Base-by-base conservation (phyloP, 2,888 invertebrate genomes). In the Syrphus vitripennis region DNA sequence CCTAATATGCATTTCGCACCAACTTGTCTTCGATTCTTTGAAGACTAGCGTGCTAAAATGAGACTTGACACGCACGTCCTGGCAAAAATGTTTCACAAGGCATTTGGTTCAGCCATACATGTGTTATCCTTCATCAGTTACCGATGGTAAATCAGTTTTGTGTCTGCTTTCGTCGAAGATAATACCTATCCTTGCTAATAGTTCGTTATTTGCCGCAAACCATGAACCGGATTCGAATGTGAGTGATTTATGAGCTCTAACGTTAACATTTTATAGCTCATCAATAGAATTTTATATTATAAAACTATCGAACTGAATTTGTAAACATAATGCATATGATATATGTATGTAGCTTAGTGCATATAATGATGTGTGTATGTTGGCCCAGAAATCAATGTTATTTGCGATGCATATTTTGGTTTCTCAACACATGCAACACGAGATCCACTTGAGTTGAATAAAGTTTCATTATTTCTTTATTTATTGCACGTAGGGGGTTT, bases 351-450 rank as follows among this genome's bases (percentile, higher is more conserved):
- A n/a, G 1, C 7, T 10, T 29, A 48, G n/a, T 80, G 61, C 77
- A 72, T 50, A 50, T 74, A 45, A 70, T 50, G 19, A 63, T 24
- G 34, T 67, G 6, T 31, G 14, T 21, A 45, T 57, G 29, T 45
- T 63, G 40, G n/a, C 50, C 21, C 37, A 72, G 72, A 69, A 82
- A 86, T 82, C 86, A 74, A 78, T 65, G 74, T 70, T 86, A 63
- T 82, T 86, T 77, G 48, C 77, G 67, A 61, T 82, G 82, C 82
- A 82, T 86, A 74, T 77, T 70, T 78, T 61, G 31, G 34, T 81
- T 76, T 77, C 61, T 42, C 26, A 57, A 69, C 76, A 71, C 86
- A 86, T 86, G 82, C 86, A 78, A 82, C 86, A 82, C 77, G 82
- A 82, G 76, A 78, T 16, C 77, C 70, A 70, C 77, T 74, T 29